These are phyloP conservation scores for Scaptomyza polygonia DNA, from an alignment of 2,888 invertebrate species.

Conservation along the genomic window DNA sequence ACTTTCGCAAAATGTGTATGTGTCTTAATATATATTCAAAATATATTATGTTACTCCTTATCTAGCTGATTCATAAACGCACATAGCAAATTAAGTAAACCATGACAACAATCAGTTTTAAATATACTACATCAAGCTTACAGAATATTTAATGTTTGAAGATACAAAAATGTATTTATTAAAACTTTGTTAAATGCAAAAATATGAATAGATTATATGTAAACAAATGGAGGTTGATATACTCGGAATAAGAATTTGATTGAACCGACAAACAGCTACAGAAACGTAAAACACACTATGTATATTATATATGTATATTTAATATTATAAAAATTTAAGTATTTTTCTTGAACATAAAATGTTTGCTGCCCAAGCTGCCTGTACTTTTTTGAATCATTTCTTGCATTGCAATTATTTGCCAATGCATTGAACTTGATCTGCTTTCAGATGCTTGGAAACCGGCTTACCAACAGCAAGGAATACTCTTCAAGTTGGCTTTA, in stretches of 20 bases:
- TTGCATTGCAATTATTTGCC: conserved; percentile 5
- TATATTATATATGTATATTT: not conserved
- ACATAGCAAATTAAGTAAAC: not conserved
- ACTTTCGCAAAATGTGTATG: conserved; percentile 48
- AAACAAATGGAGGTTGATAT: conserved; percentile 21
- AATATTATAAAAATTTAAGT: not conserved
- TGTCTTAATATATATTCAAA: conserved; percentile 58
- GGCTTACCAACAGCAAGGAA: conserved; percentile 35
- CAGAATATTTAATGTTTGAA: conserved; percentile 11
- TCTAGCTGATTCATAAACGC: conserved; percentile 1
- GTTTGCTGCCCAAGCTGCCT: not conserved
- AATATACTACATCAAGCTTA: no score
- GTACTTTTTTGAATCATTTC: not conserved
- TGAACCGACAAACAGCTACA: conserved; percentile 1
- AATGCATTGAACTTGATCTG: not conserved
- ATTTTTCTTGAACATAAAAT: not conserved
- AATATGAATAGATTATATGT: conserved; percentile 2
- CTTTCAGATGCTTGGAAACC: conserved; percentile 37
- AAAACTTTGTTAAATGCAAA: conserved; percentile 1
- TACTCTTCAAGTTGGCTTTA: not conserved
- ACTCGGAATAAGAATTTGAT: not conserved
- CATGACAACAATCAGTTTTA: no score
- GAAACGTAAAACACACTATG: not conserved
- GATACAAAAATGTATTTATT: conserved; percentile 4
- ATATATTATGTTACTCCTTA: conserved; percentile 3